Percentiles rank a stretch among this genome's conserved stretches.
Conservation (phyloP, 2,113 vertebrate species). For the Oxygymnocypris stewartii region DNA sequence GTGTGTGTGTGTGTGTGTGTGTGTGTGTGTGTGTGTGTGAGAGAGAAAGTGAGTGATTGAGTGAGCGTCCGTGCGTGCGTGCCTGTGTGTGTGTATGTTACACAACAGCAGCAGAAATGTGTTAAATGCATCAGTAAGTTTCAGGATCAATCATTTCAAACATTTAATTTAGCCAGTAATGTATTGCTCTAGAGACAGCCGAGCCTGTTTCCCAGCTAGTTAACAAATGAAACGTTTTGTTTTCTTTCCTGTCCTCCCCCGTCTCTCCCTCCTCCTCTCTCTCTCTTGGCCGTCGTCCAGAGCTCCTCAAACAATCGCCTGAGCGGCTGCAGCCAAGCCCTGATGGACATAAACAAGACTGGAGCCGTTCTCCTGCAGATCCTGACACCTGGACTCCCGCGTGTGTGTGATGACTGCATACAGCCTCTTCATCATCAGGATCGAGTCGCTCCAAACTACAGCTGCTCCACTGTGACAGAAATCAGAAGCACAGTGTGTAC, state of each 20-base stretch:
- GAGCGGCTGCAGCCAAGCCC: constrained; percentile 73
- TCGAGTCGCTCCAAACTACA: neutral
- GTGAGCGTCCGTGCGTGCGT: constrained; percentile 24
- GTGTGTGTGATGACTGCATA: neutral
- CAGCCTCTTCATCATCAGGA: neutral
- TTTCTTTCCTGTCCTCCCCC: constrained; percentile 38
- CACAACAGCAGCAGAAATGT: neutral
- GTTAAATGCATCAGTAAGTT: neutral
- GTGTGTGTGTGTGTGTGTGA: no score
- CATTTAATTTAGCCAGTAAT: neutral
- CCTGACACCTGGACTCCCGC: constrained; percentile 8
- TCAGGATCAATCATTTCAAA: neutral
- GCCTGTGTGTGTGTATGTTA: neutral
- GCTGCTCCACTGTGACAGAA: neutral
- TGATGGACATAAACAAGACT: constrained; percentile 77
- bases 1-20: no score
- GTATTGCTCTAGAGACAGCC: neutral
- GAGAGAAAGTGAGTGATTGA: no score
- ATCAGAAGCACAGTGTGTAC: neutral
- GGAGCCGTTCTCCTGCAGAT: constrained; percentile 60
- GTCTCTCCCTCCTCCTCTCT: constrained; percentile 66
- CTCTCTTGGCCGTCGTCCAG: constrained; percentile 71
- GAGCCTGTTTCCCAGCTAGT: neutral
- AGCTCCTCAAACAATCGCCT: constrained; percentile 74
- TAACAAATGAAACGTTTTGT: constrained; percentile 12